Evolutionary conservation across 53 echinoderm and acorn worm species (phyloP), one percentile per base, ranked within the genome.

Genomic region (Echinarachnius parma): DNA sequence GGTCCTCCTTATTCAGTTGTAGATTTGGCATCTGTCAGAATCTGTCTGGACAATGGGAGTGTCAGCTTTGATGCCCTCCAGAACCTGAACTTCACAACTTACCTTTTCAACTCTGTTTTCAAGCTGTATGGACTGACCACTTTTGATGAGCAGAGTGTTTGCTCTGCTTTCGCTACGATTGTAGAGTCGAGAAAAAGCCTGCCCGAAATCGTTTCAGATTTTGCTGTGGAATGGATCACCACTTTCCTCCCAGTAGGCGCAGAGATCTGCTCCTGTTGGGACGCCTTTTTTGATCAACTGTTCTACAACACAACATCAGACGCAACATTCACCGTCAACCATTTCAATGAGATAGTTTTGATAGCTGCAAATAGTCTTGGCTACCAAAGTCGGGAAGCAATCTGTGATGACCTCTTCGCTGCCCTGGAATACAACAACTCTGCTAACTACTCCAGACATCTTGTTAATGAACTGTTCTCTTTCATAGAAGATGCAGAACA

Each of bases 11-110:
- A 39, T 18, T 13, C 21, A 8, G 20, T 30, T 10, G 34, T 68
- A 24, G 74, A 72, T 9, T n/a, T 57, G 36, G 8, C 74, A 11
- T 7, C 22, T 16, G 19, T 72, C n/a, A 28, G 29, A 20, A 54
- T 72, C 16, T 72, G 74, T n/a, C 56, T 56, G 1, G 74, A 45
- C 15, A 56, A 72, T 36, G 74, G 74, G 5, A 16, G 36, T n/a
- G 48, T 67, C 13, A 50, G 32, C 34, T 49, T 50, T 33, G 32
- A 19, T n/a, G 31, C 32, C 30, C 9, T 67, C 3, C 7, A 15
- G 1, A 49, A 4, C 21, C 19, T 67, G n/a, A 23, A 67, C 48
- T 30, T 28, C 49, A 21, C 20, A 4, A n/a, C n/a, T 5, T 48
- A 31, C 13, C 32, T 67, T 3, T 21, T 67, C 20, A 21, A 50